Evolutionary conservation across 2,113 vertebrate genomes (phyloP).

Genomic region (Haplochromis burtoni): DNA sequence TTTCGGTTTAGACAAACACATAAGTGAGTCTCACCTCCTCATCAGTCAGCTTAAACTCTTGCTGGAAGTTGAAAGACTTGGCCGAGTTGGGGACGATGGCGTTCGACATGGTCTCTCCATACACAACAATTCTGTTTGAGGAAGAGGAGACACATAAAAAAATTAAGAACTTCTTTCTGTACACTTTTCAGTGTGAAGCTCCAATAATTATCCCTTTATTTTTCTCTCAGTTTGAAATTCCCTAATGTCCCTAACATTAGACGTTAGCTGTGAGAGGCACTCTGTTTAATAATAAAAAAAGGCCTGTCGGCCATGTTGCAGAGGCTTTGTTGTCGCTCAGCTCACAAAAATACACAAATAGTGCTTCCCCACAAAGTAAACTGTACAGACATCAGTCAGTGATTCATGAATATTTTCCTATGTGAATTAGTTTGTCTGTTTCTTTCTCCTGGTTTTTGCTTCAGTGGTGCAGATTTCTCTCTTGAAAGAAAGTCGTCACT

Average conservation of each 20-base stretch:
- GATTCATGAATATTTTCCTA: accelerated
- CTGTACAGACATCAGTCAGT: not conserved
- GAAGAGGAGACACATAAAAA: no score
- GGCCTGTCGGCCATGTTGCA: accelerated
- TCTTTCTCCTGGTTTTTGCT: not conserved
- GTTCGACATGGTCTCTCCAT: conserved; percentile 42
- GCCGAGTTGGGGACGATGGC: conserved; percentile 64
- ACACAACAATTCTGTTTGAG: conserved; percentile 70
- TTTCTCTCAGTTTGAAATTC: not conserved
- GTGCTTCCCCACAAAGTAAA: not conserved
- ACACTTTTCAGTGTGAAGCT: accelerated
- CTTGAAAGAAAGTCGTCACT: not conserved
- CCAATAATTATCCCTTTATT: not conserved
- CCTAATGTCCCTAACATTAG: accelerated
- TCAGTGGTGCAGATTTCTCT: not conserved
- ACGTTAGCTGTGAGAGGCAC: not conserved
- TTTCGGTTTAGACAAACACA: accelerated
- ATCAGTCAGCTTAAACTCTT: conserved; percentile 45
- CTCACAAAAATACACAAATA: accelerated
- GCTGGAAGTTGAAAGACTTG: conserved; percentile 69
- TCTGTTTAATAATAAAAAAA: not conserved
- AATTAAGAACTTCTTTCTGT: not conserved
- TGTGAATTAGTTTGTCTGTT: accelerated
- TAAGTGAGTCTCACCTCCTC: not conserved
- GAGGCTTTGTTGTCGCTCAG: accelerated